Evolutionary conservation across 1,140 invertebrate genomes (phyloP).

Genomic region (Listronotus oregonensis): DNA sequence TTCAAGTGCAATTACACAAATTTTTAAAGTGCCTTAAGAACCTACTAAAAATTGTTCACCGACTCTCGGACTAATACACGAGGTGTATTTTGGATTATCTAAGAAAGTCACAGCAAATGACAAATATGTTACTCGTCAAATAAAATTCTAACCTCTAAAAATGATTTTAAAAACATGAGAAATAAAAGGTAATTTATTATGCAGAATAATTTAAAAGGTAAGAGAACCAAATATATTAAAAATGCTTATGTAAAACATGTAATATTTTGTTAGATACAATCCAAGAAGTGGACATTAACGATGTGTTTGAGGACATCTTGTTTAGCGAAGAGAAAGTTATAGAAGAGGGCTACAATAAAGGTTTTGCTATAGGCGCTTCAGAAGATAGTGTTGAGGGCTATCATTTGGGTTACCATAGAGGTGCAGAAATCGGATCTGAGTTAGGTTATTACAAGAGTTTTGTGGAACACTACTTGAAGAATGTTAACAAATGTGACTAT

Average conservation of each 20-base stretch:
- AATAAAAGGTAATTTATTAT: constrained; percentile 1
- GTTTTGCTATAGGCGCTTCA: constrained; percentile 59
- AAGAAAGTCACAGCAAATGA: too few relatives aligned
- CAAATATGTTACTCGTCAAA: too few relatives aligned
- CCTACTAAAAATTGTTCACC: too few relatives aligned
- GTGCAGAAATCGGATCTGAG: constrained; percentile 67
- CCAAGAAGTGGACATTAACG: constrained; percentile 63
- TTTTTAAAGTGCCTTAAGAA: too few relatives aligned
- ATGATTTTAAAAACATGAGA: neutral
- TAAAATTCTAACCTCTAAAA: neutral
- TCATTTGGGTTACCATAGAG: constrained; percentile 68
- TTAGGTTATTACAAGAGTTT: constrained; percentile 65
- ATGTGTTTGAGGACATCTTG: constrained; percentile 66
- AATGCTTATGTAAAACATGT: neutral
- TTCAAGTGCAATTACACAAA: too few relatives aligned
- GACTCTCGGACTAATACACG: too few relatives aligned
- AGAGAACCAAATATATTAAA: neutral
- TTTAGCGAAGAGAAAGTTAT: constrained; percentile 64
- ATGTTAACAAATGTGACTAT: constrained; percentile 38
- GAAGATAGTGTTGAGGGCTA: constrained; percentile 67
- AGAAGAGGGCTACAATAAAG: constrained; percentile 64
- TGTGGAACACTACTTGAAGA: constrained; percentile 53
- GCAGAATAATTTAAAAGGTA: constrained; percentile 20
- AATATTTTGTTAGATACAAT: constrained; percentile 13
- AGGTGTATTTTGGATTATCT: too few relatives aligned